Evolutionary conservation across 2,113 vertebrate genomes (phyloP).

Genomic region (Hydrolagus affinis): DNA sequence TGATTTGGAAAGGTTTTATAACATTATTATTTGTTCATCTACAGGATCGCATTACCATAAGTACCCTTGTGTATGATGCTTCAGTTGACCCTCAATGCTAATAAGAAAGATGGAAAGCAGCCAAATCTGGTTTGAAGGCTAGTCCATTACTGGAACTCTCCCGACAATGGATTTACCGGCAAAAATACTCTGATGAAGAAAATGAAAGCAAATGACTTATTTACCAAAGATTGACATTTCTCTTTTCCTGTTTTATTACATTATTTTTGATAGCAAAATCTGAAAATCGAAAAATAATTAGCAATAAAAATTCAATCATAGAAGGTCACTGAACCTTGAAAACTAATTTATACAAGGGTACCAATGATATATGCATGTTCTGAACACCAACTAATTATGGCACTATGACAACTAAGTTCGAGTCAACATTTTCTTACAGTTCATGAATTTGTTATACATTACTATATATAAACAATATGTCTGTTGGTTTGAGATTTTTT

Average conservation of each 20-base stretch:
- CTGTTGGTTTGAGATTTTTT: not conserved
- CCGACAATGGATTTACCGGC: not conserved
- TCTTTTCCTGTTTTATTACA: not conserved
- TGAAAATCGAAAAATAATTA: not conserved
- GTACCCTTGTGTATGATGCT: not conserved
- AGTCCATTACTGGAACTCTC: not conserved
- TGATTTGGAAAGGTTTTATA: conserved; percentile 13
- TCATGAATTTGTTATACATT: not conserved
- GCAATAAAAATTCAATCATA: not conserved
- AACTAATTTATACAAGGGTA: conserved; percentile 1
- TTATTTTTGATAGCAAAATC: conserved; percentile 10
- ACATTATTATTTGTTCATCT: not conserved
- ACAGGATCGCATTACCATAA: not conserved
- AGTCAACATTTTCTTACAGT: conserved; percentile 15
- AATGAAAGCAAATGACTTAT: conserved; percentile 15
- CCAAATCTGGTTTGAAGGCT: not conserved
- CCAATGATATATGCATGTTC: not conserved
- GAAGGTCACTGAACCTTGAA: not conserved
- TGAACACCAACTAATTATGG: not conserved
- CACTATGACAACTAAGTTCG: conserved; percentile 4
- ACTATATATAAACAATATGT: not conserved
- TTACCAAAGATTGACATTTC: not conserved
- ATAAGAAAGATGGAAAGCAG: not conserved
- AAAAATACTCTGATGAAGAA: not conserved
- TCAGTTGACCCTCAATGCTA: not conserved